These are phyloP conservation scores for Triplophysa rosa DNA, from an alignment of 2,113 vertebrate species.

Conservation along the genomic window DNA sequence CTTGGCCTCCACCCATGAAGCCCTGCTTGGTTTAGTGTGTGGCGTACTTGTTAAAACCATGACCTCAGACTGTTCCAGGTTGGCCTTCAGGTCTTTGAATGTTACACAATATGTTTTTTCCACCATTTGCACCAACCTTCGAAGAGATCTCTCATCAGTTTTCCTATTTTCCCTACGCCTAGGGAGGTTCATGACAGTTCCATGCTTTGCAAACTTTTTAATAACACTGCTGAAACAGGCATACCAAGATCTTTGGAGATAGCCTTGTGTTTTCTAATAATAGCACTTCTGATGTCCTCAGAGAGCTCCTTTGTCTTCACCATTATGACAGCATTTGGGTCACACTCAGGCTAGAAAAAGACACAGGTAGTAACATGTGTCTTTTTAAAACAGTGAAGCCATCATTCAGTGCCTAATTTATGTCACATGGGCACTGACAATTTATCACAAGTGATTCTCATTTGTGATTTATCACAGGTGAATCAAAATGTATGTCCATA, in stretches of 20 bases:
- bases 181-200: slow-evolving; percentile 35
- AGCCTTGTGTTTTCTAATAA: slow-evolving; percentile 23
- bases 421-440: slow-evolving; percentile 21
- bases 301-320: slow-evolving; percentile 34
- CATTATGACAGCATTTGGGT: slow-evolving; percentile 19
- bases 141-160: no score
- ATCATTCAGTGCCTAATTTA: not conserved
- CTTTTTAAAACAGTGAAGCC: not conserved
- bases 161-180: slow-evolving; percentile 4
- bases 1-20: no score
- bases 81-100: no score
- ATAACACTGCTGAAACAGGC: slow-evolving; percentile 6
- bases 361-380: slow-evolving; percentile 1
- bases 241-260: slow-evolving; percentile 2
- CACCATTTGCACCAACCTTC: no score
- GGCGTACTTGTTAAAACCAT: no score
- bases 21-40: no score
- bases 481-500: slow-evolving; percentile 23
- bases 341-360: no score
- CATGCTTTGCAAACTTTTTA: no score
- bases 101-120: no score
- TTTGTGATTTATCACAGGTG: slow-evolving; percentile 4
- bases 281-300: slow-evolving; percentile 30
- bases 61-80: no score
- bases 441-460: slow-evolving; percentile 35